These are phyloP conservation scores for Bombus confusus DNA, from an alignment of 1,140 invertebrate genomes.

Conservation along the genomic window DNA sequence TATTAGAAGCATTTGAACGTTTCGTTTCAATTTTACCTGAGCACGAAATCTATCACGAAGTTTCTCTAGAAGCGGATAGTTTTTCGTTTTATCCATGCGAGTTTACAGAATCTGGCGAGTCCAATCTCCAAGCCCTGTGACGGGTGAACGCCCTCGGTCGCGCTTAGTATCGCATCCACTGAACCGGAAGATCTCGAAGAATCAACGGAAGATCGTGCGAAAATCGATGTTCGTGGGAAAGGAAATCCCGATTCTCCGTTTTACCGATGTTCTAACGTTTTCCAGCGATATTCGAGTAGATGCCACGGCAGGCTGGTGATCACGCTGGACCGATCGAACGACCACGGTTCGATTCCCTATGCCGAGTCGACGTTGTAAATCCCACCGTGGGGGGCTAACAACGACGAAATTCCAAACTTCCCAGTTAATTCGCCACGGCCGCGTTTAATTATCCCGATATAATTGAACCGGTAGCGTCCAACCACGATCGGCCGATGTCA, in stretches of 20 bases:
- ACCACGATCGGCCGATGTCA: slow-evolving; percentile 47
- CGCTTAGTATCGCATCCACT: too few species aligned
- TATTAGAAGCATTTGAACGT: too few species aligned
- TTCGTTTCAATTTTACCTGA: too few species aligned
- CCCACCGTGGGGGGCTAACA: slow-evolving; percentile 62
- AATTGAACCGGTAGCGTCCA: slow-evolving; percentile 65
- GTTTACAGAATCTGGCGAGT: neutral
- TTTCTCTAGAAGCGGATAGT: neutral
- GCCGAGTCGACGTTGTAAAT: slow-evolving; percentile 44
- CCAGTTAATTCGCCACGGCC: slow-evolving; percentile 58
- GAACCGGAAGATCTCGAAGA: neutral
- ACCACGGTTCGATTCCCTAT: neutral
- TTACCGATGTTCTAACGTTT: neutral
- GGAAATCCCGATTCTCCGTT: neutral
- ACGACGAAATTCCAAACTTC: slow-evolving; percentile 53
- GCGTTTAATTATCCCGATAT: slow-evolving; percentile 69
- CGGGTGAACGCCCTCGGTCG: neutral
- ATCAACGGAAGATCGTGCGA: neutral
- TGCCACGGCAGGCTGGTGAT: neutral
- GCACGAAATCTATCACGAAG: too few species aligned
- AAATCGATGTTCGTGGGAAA: slow-evolving; percentile 11
- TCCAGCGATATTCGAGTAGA: neutral
- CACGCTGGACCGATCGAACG: neutral
- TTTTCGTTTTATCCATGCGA: neutral
- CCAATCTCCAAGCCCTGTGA: neutral